Evolutionary conservation across 1,140 invertebrate genomes (phyloP), one percentile per base, ranked within the genome.

Genomic region (Dendroctonus ponderosae): DNA sequence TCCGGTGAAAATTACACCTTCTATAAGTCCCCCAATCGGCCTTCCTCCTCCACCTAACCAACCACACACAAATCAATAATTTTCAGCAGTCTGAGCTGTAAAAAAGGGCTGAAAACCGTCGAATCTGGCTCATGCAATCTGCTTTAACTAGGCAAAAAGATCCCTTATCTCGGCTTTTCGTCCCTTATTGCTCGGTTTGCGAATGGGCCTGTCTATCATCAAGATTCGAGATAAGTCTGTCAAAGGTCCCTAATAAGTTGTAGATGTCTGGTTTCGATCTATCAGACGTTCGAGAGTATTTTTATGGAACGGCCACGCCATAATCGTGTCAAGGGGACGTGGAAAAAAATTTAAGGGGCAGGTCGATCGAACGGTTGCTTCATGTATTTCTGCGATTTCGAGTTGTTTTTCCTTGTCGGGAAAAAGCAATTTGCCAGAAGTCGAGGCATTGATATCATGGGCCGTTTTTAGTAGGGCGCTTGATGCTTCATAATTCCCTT

Each of bases 211-310:
- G 62, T 44, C 62, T 53, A 54, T 65, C 62, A 65, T 41, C 62
- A 44, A 65, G 62, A 65, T 65, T n/a, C 37, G 37, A 65, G 62
- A 65, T 65, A 65, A 65, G 57, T 56, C 62, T 50, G 62, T 65
- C 62, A 57, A 58, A 41, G 43, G 12, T 11, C 43, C 12, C 53
- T 65, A 63, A 63, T 63, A 51, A 54, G 51, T 53, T 54, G 62
- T 56, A 63, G 62, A 63, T 53, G 62, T 63, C 62, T 63, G 62
- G 42, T 63, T 63, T 63, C 50, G 62, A 63, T 63, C 62, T 48
- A 46, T 63, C 62, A 39, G 51, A 62, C 37, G 62, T 51, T 49
- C 43, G 41, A 15, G 44, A 49, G 43, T n/a, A 50, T 60, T 62
- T 62, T 63, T 63, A 56, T 46, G 51, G 40, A 15, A 43, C 15